Conservation (phyloP, 2,113 vertebrate genomes). For the Trinectes maculatus region DNA sequence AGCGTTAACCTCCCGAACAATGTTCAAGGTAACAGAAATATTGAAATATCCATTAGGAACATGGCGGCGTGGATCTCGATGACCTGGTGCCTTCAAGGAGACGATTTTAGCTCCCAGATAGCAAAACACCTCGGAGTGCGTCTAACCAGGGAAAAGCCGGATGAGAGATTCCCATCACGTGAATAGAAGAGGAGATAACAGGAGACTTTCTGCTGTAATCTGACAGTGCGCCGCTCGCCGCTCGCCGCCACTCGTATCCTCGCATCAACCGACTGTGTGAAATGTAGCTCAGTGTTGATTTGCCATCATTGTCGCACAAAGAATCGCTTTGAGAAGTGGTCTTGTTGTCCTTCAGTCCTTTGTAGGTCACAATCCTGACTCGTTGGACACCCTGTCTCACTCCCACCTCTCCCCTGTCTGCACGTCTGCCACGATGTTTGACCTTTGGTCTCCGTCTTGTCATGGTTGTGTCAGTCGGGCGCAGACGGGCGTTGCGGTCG, state of each 20-base stretch:
- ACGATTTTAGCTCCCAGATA: conserved; percentile 21
- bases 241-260: conserved; percentile 16
- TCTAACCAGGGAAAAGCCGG: conserved; percentile 10
- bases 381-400: conserved; percentile 12
- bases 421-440: conserved; percentile 5
- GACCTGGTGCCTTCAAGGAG: conserved; percentile 17
- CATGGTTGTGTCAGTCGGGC: conserved; percentile 27
- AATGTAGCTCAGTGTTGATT: conserved; percentile 18
- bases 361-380: conserved; percentile 19
- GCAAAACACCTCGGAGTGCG: neutral
- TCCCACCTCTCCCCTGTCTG: neutral
- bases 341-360: conserved; percentile 2
- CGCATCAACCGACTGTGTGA: conserved; percentile 20
- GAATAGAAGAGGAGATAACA: conserved; percentile 18
- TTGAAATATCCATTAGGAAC: conserved; percentile 49
- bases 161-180: conserved; percentile 15
- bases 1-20: conserved; percentile 28
- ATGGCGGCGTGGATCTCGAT: conserved; percentile 32
- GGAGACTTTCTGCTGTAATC: conserved; percentile 18
- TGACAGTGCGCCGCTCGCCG: conserved; percentile 20
- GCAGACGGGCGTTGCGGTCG: neutral
- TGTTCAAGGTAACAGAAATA: conserved; percentile 35
- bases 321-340: neutral
- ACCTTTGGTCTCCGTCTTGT: conserved; percentile 36
- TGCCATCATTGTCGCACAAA: conserved; percentile 12